Evolutionary conservation across 1,140 invertebrate species (phyloP), one percentile per base, ranked within the genome.

Genomic region (Orius laevigatus): DNA sequence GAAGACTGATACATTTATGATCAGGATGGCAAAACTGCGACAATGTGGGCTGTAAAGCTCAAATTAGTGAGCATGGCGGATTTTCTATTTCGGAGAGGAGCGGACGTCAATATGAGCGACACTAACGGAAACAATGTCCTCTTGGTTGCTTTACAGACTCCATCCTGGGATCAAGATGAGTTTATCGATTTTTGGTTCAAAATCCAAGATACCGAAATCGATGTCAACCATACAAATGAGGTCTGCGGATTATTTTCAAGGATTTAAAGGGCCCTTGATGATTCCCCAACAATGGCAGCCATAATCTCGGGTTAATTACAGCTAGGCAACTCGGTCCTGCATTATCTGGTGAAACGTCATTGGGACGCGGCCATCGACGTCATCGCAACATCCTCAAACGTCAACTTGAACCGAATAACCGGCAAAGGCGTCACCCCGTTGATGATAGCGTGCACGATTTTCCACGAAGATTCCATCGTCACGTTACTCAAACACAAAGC

Each of bases 31-130:
- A 49, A 51, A 8, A 60, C 62, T 0, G 56, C 62, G 5, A 46
- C 65, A 11, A 60, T 60, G 52, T 63, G 61, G 58, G 63, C 64
- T 12, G 58, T 63, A 1, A 63, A 59, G 48, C 56, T 53, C 9
- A 63, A 62, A 44, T 53, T 59, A 48, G 19, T 61, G 6, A 60
- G 64, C 18, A 60, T 64, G 51, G 59, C 63, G 10, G 55, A 62
- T 25, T 55, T 58, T 35, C 48, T 66, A 9, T 43, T 65, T 3
- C 42, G 46, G 25, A 57, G 62, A 14, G 57, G 58, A 6, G 63
- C 64, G 0, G 60, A 66, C 53, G 52, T 62, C 25, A 52, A 51
- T 8, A 49, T 58, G 6, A 51, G 49, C 46, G 57, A 60, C 20
- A 42, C 55, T n/a, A 61, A 62, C 42, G 59, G 61, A 16, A 59